These are phyloP conservation scores for Tenthredo mesomela DNA, from an alignment of 2,888 invertebrate species.

Conservation along the genomic window DNA sequence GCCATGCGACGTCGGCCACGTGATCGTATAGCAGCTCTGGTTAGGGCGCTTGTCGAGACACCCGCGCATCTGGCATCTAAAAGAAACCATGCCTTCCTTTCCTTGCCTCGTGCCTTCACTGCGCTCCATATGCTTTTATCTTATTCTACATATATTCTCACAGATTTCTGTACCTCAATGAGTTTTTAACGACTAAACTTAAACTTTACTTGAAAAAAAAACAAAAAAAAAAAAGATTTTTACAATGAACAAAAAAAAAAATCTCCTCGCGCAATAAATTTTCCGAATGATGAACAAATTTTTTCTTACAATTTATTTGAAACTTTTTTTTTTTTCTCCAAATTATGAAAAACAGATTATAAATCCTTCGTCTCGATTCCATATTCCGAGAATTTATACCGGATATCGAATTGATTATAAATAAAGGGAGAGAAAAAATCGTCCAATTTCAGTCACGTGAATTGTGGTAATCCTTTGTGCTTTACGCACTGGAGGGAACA, in stretches of 20 bases:
- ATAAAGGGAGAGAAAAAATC: background rate
- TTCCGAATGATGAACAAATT: no score
- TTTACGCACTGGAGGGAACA: background rate
- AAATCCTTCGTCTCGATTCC: background rate
- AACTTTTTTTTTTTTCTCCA: background rate
- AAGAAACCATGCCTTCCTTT: slow-evolving; percentile 45
- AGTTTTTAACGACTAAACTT: background rate
- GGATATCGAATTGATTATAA: background rate
- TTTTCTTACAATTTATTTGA: background rate
- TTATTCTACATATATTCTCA: background rate
- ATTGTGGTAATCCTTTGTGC: background rate
- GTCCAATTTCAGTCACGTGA: background rate
- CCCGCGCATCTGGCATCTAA: slow-evolving; percentile 64
- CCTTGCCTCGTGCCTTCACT: slow-evolving; percentile 29
- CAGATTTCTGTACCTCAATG: background rate
- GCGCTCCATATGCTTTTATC: no score
- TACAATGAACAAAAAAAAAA: no score
- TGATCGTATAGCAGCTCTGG: slow-evolving; percentile 33
- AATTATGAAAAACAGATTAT: background rate
- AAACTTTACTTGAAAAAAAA: no score
- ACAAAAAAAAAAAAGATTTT: no score
- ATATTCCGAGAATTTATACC: background rate
- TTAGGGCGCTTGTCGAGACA: slow-evolving; percentile 57
- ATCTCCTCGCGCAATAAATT: no score
- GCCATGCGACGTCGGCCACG: slow-evolving; percentile 48